Evolutionary conservation across 1,140 invertebrate species (phyloP), one percentile per base, ranked within the genome.

Genomic region (Drosophila setifemur): DNA sequence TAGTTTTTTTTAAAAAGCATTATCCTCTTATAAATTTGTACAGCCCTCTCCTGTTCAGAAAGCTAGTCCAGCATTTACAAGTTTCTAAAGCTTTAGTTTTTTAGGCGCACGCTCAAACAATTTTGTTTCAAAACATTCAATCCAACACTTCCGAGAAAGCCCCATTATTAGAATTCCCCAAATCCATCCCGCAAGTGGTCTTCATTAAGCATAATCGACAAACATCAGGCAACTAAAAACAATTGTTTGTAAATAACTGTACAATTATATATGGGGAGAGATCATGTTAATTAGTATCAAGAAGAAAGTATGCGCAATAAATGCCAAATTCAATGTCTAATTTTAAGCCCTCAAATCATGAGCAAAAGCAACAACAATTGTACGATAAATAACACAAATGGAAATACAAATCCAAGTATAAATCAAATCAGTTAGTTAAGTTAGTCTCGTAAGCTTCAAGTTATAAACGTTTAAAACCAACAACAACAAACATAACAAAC

Each of bases 271-370:
- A 45, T 43, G 25, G 45, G 55, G 54, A 48, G 33, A 61, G 50
- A 58, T 77, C 78, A 77, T 73, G 73, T 72, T 45, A 81, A 73
- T 58, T 61, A 68, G 39, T 63, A 64, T 55, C 52, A 45, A 76
- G 61, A 78, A 55, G 58, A 61, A 74, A 55, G 58, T 67, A 74
- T 79, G 75, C 79, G 79, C 79, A 86, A 86, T 83, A 83, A 73
- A 83, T 83, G 79, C 79, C 79, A 83, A 83, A 83, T 86, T 86
- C 77, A 85, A 71, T 83, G 75, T 83, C 70, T 83, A 86, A 50
- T 67, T 83, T 73, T 83, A 83, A 83, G 79, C 75, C n/a, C 63
- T 74, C 6, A 49, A 67, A 82, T 55, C 72, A 76, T 48, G 49
- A 73, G 60, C 61, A 64, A 73, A 60, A 82, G 58, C 72, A 81